Evolutionary conservation across 1,140 invertebrate species (phyloP), one percentile per base, ranked within the genome.

Genomic region (Liolophura sinensis): DNA sequence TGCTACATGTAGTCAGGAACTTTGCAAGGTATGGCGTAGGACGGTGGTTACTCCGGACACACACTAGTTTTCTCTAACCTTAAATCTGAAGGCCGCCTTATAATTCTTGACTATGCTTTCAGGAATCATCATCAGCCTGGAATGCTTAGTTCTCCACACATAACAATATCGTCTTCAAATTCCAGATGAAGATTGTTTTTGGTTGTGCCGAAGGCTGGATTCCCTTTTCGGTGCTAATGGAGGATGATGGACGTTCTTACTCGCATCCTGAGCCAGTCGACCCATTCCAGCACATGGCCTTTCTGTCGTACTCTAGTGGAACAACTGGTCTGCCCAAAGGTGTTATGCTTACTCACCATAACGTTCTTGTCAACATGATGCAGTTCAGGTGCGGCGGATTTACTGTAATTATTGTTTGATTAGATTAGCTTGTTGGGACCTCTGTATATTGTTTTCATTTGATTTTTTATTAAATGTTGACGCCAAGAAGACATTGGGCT

Each of bases 331-430:
- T 80, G 46, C 74, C 79, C 0, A 80, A 81, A 58, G 78, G 73
- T 22, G 78, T 83, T 14, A 68, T 72, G 62, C 73, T 79, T 16
- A 71, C 73, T 1, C 78, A 82, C 64, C 58, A 67, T 49, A 85
- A 83, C 69, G 70, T 84, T 24, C 70, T 79, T 1, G 71, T 81
- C 5, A 90, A 89, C 73, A 85, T 92, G 22, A 49, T 63, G n/a
- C 66, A 68, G 27, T 18, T 68, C 7, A 40, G 22, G 66, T 68
- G 51, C 18, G 46, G 20, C 5, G 18, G 22, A 5, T 59, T 48
- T 50, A 40, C 31, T 40, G 3, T 9, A 9, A 40, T 9, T 9
- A 40, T 5, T 40, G 31, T 40, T 40, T 40, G 31, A 40, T 40
- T 40, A 40, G 31, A 40, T 40, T 40, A 40, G 31, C 3, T 9